Evolutionary conservation across 2,113 vertebrate genomes (phyloP).

Genomic region (Tapirus terrestris): DNA sequence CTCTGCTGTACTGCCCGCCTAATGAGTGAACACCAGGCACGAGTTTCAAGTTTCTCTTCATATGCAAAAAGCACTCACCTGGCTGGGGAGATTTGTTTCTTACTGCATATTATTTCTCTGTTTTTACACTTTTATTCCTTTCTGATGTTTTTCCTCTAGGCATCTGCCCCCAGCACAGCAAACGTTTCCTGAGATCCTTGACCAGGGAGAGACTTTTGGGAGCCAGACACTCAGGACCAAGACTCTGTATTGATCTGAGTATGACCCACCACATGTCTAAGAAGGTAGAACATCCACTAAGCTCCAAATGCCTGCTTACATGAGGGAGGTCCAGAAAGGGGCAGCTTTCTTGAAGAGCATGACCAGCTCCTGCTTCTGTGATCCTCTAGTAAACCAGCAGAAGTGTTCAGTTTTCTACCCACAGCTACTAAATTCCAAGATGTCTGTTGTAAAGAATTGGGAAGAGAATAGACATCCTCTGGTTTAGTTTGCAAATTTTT

Average conservation of each 20-base stretch:
- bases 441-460: background rate
- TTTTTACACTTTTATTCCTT: conserved; percentile 1
- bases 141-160: conserved; percentile 35
- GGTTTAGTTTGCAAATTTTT: conserved; percentile 3
- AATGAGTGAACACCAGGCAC: background rate
- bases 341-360: background rate
- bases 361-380: background rate
- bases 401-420: background rate
- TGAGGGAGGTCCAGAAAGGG: background rate
- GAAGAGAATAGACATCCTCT: background rate
- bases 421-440: background rate
- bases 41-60: conserved; percentile 19
- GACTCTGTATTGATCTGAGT: conserved; percentile 92
- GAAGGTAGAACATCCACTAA: conserved; percentile 86
- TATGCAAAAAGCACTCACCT: background rate
- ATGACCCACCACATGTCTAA: conserved; percentile 91
- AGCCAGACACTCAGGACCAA: conserved; percentile 87
- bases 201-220: conserved; percentile 89
- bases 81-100: background rate
- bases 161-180: conserved; percentile 82
- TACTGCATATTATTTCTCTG: background rate
- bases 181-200: conserved; percentile 87
- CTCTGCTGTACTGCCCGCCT: background rate
- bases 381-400: background rate
- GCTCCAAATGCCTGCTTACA: background rate